phyloP scores from a whole-genome alignment of 2,888 invertebrate genomes.

The Chrysolina americana region DNA sequence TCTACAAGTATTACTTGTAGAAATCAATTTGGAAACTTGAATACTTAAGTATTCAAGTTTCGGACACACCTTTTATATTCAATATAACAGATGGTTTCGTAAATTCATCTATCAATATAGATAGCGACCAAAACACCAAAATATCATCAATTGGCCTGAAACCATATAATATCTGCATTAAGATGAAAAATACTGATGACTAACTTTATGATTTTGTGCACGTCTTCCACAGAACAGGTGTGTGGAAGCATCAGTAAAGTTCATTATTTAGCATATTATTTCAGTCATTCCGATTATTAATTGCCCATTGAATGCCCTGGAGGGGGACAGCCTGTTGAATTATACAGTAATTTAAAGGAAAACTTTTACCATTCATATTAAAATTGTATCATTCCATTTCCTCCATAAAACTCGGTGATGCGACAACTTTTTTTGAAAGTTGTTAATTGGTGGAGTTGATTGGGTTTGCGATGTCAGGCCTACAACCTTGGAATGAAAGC shows the following conservation, averaged over 20 bases:
- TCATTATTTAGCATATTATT: neutral
- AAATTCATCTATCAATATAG: too few species aligned
- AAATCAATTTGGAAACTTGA: too few species aligned
- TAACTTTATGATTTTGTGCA: too few species aligned
- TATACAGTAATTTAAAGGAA: neutral
- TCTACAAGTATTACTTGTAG: too few species aligned
- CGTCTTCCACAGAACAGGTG: neutral
- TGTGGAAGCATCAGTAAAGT: neutral
- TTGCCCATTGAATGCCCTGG: neutral
- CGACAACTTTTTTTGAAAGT: neutral
- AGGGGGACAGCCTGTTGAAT: neutral
- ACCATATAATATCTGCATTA: neutral
- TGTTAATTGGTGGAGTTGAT: conserved; percentile 7
- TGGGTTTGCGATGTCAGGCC: neutral
- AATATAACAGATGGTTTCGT: too few species aligned
- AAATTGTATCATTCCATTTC: conserved; percentile 5
- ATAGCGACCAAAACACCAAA: too few species aligned
- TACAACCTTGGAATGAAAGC: neutral
- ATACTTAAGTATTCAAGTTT: too few species aligned
- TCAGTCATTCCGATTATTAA: neutral
- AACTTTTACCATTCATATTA: conserved; percentile 4
- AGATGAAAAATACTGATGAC: too few species aligned
- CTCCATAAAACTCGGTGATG: conserved; percentile 1
- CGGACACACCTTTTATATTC: too few species aligned
- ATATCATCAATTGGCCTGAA: too few species aligned